These are phyloP conservation scores for Sceloporus undulatus DNA, from an alignment of 2,113 vertebrate species.

Conservation along the genomic window DNA sequence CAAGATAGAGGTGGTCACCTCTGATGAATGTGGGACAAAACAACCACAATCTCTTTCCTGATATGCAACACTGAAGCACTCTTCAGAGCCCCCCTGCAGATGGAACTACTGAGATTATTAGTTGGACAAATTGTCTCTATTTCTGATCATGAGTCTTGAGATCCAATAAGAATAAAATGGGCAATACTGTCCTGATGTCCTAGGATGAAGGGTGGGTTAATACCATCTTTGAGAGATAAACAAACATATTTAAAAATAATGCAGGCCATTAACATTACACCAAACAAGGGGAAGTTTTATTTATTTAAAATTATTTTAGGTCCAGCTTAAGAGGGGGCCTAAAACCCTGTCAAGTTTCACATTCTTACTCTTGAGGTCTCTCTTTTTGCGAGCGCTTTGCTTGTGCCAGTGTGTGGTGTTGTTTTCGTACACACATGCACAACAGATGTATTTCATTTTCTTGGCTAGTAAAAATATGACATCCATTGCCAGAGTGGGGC, in stretches of 20 bases:
- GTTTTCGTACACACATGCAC: neutral
- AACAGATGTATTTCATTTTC: constrained; percentile 39
- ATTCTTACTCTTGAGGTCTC: neutral
- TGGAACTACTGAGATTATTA: too few species aligned
- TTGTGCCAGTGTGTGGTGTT: accelerated
- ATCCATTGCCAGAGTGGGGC: constrained; percentile 59
- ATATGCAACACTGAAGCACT: neutral
- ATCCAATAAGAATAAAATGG: too few species aligned
- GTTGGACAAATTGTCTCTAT: too few species aligned
- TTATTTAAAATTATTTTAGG: neutral
- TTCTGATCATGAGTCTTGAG: too few species aligned
- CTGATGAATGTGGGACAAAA: neutral
- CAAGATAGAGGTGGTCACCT: neutral
- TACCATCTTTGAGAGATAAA: too few species aligned
- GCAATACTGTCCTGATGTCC: too few species aligned
- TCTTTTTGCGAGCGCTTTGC: neutral
- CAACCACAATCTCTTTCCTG: neutral
- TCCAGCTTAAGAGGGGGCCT: neutral
- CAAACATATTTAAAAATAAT: too few species aligned
- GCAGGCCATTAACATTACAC: accelerated
- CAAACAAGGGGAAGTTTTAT: accelerated
- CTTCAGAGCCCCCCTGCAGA: neutral
- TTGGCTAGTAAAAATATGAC: constrained; percentile 63
- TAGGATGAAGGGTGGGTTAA: too few species aligned
- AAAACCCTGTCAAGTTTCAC: too few species aligned